A percentile compares a stretch with the other conserved stretches of the same genome.
These are phyloP conservation scores for Protaetia brevitarsis DNA, from an alignment of 1,140 invertebrate species.

Conservation along the genomic window DNA sequence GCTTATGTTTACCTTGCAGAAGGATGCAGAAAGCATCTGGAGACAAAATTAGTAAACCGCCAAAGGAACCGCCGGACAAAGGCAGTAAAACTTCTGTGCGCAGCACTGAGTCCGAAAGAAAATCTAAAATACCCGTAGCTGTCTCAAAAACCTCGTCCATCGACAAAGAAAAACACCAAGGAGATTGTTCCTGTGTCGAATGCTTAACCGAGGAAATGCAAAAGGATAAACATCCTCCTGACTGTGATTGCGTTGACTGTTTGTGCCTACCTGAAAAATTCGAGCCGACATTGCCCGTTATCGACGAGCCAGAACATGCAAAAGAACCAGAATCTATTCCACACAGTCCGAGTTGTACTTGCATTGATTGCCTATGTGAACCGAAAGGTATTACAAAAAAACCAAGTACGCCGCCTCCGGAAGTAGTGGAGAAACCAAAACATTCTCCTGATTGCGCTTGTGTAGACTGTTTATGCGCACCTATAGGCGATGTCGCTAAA, in stretches of 20 bases:
- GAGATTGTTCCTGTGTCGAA: constrained; percentile 20
- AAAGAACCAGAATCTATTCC: neutral
- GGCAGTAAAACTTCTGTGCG: neutral
- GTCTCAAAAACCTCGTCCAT: neutral
- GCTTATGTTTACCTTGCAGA: neutral
- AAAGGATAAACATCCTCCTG: constrained; percentile 8
- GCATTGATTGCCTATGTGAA: constrained; percentile 17
- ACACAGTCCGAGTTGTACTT: constrained; percentile 21
- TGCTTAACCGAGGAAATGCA: neutral
- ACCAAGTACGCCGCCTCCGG: neutral
- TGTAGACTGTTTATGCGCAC: constrained; percentile 29
- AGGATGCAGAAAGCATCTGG: neutral
- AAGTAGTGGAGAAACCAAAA: neutral
- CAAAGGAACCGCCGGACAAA: neutral
- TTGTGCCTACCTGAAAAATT: constrained; percentile 16
- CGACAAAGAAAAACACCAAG: neutral
- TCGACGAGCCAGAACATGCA: neutral
- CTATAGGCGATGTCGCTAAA: neutral
- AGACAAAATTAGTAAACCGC: neutral
- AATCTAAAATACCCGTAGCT: neutral
- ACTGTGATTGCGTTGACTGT: constrained; percentile 22
- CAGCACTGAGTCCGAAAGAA: neutral
- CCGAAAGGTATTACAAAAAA: neutral
- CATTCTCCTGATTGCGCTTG: constrained; percentile 32
- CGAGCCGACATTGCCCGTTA: neutral